phyloP scores from a whole-genome alignment of 1,140 invertebrate species.

The Drosophila mauritiana region DNA sequence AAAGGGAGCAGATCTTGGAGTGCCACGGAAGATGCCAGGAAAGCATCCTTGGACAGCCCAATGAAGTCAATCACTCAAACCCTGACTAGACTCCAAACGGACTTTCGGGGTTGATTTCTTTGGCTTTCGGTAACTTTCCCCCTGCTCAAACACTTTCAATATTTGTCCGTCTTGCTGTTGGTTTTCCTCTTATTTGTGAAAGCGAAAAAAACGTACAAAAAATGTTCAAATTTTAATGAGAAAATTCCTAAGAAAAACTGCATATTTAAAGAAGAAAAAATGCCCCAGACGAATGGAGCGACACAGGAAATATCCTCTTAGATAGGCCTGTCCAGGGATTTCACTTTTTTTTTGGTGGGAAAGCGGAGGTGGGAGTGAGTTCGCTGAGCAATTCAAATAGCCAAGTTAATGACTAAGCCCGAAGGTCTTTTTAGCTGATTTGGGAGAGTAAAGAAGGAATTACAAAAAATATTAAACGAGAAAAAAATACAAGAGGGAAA shows the following conservation, averaged over 20 bases:
- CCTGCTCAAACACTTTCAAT: constrained; percentile 77
- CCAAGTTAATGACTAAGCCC: constrained; percentile 79
- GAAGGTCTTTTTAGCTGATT: constrained; percentile 71
- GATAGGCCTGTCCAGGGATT: constrained; percentile 33
- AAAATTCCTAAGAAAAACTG: constrained; percentile 81
- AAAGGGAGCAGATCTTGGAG: constrained; percentile 4
- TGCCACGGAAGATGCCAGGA: neutral
- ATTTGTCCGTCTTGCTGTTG: constrained; percentile 66
- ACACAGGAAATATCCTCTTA: constrained; percentile 70
- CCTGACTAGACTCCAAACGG: constrained; percentile 33
- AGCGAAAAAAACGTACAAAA: constrained; percentile 30
- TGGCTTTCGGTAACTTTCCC: constrained; percentile 52
- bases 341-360: neutral
- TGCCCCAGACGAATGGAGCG: constrained; percentile 33
- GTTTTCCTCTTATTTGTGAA: constrained; percentile 59
- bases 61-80: constrained; percentile 79
- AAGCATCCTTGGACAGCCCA: constrained; percentile 24
- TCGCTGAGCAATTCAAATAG: constrained; percentile 70
- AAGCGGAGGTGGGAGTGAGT: constrained; percentile 7
- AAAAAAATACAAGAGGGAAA: constrained; percentile 11
- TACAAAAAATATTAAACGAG: constrained; percentile 37
- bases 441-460: constrained; percentile 61
- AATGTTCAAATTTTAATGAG: constrained; percentile 71
- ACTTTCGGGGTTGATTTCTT: constrained; percentile 57
- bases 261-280: constrained; percentile 71